Percentiles rank a stretch among this genome's conserved stretches.
Evolutionary conservation across 2,797 vertebrate genomes (phyloP).

Genomic region (Eospalax fontanierii): DNA sequence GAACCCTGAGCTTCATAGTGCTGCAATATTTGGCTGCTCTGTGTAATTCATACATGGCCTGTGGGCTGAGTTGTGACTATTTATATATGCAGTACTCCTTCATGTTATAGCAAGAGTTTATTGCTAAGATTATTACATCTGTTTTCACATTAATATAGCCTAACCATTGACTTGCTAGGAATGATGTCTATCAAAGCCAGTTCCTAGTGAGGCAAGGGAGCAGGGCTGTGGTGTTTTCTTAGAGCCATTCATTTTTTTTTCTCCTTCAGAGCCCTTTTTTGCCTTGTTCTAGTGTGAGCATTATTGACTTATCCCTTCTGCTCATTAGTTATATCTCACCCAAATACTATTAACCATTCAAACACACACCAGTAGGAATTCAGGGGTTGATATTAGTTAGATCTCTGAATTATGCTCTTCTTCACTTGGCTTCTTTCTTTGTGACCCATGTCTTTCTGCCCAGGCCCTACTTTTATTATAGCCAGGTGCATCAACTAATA

Average conservation of each 20-base stretch:
- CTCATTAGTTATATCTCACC: not conserved
- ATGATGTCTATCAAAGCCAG: not conserved
- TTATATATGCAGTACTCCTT: not conserved
- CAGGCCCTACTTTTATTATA: not conserved
- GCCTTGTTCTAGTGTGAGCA: not conserved
- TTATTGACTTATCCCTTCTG: not conserved
- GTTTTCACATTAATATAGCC: not conserved
- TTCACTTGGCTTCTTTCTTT: not conserved
- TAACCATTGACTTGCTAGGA: not conserved
- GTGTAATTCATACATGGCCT: not conserved
- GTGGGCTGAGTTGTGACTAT: not conserved
- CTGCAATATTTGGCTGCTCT: not conserved
- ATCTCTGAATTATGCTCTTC: not conserved
- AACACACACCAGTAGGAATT: not conserved
- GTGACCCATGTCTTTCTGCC: not conserved
- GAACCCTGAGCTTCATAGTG: not conserved
- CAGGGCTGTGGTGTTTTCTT: not conserved
- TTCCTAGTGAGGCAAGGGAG: not conserved
- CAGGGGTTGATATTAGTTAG: not conserved
- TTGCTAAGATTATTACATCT: slow-evolving; percentile 27
- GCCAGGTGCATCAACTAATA: not conserved
- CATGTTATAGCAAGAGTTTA: not conserved
- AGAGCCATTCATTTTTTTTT: not conserved
- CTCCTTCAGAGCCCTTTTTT: not conserved
- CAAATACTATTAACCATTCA: not conserved